A percentile compares a stretch with the other conserved stretches of the same genome.
Conservation (phyloP, 2,888 invertebrate genomes). For the Tenthredo livida region DNA sequence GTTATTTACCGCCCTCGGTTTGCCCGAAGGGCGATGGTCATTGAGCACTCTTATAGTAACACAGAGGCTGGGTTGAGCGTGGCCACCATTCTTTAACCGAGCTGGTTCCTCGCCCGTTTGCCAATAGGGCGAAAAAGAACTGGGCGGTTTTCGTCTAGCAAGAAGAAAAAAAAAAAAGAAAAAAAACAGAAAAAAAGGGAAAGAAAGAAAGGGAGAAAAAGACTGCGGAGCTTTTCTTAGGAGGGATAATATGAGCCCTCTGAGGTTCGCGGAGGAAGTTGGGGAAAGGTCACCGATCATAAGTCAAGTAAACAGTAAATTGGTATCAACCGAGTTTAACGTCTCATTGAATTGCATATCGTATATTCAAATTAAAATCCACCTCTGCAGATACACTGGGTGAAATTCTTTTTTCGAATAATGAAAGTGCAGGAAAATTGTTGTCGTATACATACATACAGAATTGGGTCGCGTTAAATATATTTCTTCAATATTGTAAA, state of each 20-base stretch:
- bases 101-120: not conserved
- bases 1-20: conserved; percentile 38
- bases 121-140: conserved; percentile 36
- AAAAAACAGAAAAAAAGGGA: not conserved
- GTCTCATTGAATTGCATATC: conserved; percentile 13
- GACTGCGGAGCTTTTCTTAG: not conserved
- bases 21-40: conserved; percentile 42
- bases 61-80: conserved; percentile 22
- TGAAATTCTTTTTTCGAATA: not conserved
- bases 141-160: conserved; percentile 21
- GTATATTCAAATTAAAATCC: conserved; percentile 15
- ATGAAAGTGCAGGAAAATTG: not conserved
- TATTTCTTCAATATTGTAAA: not conserved
- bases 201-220: not conserved
- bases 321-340: conserved; percentile 1
- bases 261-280: not conserved
- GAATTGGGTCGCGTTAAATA: conserved; percentile 3
- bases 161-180: not conserved
- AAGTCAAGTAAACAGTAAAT: conserved; percentile 22
- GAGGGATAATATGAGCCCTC: conserved; percentile 21
- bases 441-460: not conserved
- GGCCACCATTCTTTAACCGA: conserved; percentile 29
- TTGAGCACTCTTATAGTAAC: conserved; percentile 41
- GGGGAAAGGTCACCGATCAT: not conserved
- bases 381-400: not conserved